Conservation (phyloP, 1,140 invertebrate genomes). For the Amphibalanus amphitrite region DNA sequence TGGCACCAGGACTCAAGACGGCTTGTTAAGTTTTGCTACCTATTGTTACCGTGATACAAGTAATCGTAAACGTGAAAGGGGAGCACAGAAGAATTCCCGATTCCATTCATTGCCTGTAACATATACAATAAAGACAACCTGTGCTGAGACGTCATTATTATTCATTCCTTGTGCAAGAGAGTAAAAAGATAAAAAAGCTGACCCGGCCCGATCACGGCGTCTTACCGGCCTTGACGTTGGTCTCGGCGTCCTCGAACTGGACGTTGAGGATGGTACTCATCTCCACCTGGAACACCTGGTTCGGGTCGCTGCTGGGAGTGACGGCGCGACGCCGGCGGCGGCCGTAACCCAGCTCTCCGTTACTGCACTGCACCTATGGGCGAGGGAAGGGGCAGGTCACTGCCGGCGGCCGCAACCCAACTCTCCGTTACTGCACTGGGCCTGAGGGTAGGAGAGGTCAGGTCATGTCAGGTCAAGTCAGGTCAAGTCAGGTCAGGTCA, state of each 20-base stretch:
- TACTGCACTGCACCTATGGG: conserved; percentile 62
- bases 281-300: conserved; percentile 71
- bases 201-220: no score
- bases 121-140: no score
- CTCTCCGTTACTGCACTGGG: conserved; percentile 73
- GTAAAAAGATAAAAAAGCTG: no score
- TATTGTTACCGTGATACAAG: no score
- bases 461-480: not conserved
- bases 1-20: no score
- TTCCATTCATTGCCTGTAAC: no score
- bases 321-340: conserved; percentile 41
- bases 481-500: no score
- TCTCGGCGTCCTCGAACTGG: conserved; percentile 29
- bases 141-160: no score
- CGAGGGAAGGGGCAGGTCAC: conserved; percentile 33
- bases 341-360: conserved; percentile 68
- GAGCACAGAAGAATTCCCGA: no score
- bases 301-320: conserved; percentile 38
- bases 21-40: no score
- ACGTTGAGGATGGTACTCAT: conserved; percentile 76
- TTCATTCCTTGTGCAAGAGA: no score
- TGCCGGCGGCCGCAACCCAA: conserved; percentile 59
- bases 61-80: no score
- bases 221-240: not conserved
- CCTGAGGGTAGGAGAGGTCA: conserved; percentile 33